Base-by-base conservation (phyloP, 2,113 vertebrate genomes). In the Aleadryas rufinucha region DNA sequence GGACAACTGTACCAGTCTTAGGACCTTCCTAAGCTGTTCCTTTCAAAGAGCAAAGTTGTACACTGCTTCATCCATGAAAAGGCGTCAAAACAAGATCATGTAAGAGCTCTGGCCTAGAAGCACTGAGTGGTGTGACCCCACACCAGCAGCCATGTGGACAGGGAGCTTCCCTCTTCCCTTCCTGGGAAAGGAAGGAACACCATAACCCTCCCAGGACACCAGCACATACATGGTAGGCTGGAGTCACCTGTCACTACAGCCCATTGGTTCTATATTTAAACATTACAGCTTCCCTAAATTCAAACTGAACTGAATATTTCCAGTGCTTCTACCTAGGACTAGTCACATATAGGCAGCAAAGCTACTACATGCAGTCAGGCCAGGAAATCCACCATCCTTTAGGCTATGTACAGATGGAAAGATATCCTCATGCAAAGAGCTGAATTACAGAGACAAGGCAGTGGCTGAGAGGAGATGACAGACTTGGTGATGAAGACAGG, bases 111-210 rank as follows among this genome's bases (percentile, higher is more conserved):
- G 35, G 31, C 2, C 2, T 35, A 30, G 69, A 92, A 84, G 41
- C 45, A 81, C 12, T 0, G 1, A 39, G 16, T 4, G 1, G 16
- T 5, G 19, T 31, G 52, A 89, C 17, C 42, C 23, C 3, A 1
- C 4, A 33, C 11, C 52, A 53, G 50, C 37, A 57, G n/a, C 61
- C n/a, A 27, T 0, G 0, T 3, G 7, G 28, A 66, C 47, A n/a
- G 33, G 8, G 30, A 66, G 31, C 61, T 45, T 70, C 30, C 52
- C 19, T 82, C 47, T 59, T 37, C n/a, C 35, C 65, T 53, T 71
- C 23, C 76, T 4, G 1, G 61, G 33, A 71, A n/a, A 10, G 2
- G 31, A 66, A 53, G 4, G 4, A 35, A 30, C 16, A 33, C 19
- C 54, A 57, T 31, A 74, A 45, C 9, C 27, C 35, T 26, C 17